Percentiles rank a stretch among this genome's conserved stretches.
Conservation (phyloP, 1,140 invertebrate species). For the Varroa destructor region DNA sequence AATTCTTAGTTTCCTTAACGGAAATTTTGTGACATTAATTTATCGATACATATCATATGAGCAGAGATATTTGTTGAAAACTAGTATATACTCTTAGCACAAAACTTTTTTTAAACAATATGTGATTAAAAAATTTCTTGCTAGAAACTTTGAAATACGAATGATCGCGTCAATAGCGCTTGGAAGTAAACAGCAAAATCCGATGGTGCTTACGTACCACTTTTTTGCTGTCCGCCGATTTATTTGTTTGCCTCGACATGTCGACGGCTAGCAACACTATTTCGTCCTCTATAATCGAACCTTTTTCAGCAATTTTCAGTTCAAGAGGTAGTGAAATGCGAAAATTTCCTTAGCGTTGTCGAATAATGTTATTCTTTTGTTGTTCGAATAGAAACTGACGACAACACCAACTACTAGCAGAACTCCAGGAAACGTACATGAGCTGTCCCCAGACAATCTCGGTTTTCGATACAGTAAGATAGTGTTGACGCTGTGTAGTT, state of each 20-base stretch:
- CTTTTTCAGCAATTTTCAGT: neutral
- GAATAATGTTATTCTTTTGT: neutral
- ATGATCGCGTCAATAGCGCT: too few relatives aligned
- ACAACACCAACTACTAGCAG: neutral
- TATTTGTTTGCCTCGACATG: constrained; percentile 50
- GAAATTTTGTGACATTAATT: too few relatives aligned
- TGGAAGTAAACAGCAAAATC: too few relatives aligned
- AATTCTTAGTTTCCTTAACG: too few relatives aligned
- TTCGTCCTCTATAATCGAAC: neutral
- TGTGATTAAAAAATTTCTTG: too few relatives aligned
- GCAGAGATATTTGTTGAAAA: constrained; percentile 32
- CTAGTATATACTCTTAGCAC: neutral
- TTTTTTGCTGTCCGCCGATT: constrained; percentile 51
- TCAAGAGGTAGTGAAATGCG: neutral
- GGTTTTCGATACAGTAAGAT: too few relatives aligned
- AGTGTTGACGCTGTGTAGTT: too few relatives aligned
- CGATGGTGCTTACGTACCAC: constrained; percentile 44
- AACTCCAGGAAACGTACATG: neutral
- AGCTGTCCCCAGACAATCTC: too few relatives aligned
- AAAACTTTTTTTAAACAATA: neutral
- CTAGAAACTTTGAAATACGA: neutral
- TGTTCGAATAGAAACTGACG: neutral
- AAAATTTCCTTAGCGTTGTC: neutral
- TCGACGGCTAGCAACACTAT: neutral
- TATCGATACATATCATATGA: constrained; percentile 36